These are phyloP conservation scores for Sesamia inferens DNA, from an alignment of 2,888 invertebrate species.

Conservation along the genomic window DNA sequence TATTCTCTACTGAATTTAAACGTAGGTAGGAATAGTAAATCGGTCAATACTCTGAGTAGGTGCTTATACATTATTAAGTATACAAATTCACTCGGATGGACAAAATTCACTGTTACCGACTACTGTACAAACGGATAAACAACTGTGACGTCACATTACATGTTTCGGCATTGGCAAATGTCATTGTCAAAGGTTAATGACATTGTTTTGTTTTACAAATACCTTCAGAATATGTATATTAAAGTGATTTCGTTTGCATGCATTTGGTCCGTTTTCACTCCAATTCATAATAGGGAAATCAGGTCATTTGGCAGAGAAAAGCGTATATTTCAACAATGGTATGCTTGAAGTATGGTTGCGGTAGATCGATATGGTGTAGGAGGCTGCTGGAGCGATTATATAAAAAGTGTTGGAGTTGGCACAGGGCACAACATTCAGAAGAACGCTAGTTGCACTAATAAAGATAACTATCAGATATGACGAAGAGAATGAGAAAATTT, in stretches of 20 bases:
- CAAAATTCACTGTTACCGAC: background rate
- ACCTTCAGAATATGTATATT: background rate
- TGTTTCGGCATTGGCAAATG: slow-evolving; percentile 27
- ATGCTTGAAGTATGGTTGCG: background rate
- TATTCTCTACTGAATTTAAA: background rate
- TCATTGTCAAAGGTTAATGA: background rate
- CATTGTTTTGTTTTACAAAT: slow-evolving; percentile 9
- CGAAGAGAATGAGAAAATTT: background rate
- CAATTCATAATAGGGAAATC: background rate
- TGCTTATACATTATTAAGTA: background rate
- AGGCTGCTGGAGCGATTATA: background rate
- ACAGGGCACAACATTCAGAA: background rate
- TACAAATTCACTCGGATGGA: slow-evolving; percentile 16
- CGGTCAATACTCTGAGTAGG: slow-evolving; percentile 1
- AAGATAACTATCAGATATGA: background rate
- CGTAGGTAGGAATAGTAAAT: background rate
- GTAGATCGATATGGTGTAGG: background rate
- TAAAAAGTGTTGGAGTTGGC: background rate
- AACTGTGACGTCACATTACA: slow-evolving; percentile 17
- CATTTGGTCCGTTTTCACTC: background rate
- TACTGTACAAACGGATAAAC: slow-evolving; percentile 14
- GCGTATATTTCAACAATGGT: background rate
- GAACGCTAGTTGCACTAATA: background rate
- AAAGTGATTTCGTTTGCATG: background rate
- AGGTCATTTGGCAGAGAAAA: slow-evolving; percentile 1